These are phyloP conservation scores for Nebria ingens DNA, from an alignment of 1,140 invertebrate genomes.

Conservation along the genomic window DNA sequence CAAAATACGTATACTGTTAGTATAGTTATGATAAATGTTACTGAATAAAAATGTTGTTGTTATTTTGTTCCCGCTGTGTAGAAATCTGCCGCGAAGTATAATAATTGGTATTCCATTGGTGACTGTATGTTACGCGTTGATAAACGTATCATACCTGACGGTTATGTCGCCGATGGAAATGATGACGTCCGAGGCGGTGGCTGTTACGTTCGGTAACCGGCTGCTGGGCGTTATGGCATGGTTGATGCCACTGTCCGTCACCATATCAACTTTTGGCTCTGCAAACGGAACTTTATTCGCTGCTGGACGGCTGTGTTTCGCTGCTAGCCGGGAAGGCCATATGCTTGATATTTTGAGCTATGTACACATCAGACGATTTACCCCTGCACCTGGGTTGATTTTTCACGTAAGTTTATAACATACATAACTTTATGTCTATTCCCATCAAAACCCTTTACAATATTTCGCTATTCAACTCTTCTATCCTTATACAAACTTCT, in stretches of 20 bases:
- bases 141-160: conserved; percentile 94
- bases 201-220: conserved; percentile 82
- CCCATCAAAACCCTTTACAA: conserved; percentile 10
- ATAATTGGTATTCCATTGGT: conserved; percentile 94
- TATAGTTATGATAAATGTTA: too few relatives aligned
- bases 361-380: conserved; percentile 81
- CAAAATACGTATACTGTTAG: too few relatives aligned
- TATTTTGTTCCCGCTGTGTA: conserved; percentile 32
- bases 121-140: conserved; percentile 89
- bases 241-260: conserved; percentile 90
- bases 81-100: conserved; percentile 91
- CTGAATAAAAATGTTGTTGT: too few relatives aligned
- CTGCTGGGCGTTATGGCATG: conserved; percentile 77
- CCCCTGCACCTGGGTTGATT: conserved; percentile 91
- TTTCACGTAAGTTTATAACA: conserved; percentile 77
- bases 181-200: conserved; percentile 91
- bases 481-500: too few relatives aligned
- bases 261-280: conserved; percentile 92
- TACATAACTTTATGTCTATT: too few relatives aligned
- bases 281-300: conserved; percentile 94
- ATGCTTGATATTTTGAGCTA: conserved; percentile 87
- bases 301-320: conserved; percentile 85
- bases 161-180: conserved; percentile 92
- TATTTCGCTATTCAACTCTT: too few relatives aligned
- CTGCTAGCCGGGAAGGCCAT: conserved; percentile 89